Percentiles rank a stretch among this genome's conserved stretches.
These are phyloP conservation scores for Euura lappo DNA, from an alignment of 1,140 invertebrate genomes.

Conservation along the genomic window DNA sequence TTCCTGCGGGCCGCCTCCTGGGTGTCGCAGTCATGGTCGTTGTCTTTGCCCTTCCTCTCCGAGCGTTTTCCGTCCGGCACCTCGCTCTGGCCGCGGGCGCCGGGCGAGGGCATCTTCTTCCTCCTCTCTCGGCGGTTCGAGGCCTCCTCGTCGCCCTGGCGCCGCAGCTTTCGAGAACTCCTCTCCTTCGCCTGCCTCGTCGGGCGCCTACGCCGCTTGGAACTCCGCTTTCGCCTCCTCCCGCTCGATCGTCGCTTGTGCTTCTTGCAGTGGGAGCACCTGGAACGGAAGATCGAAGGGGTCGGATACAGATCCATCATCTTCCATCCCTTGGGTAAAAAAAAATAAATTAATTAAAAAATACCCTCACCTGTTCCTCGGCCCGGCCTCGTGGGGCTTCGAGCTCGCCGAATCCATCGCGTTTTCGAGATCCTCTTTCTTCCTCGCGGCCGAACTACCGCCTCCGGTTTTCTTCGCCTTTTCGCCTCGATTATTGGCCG, in stretches of 20 bases:
- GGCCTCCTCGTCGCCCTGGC: conserved; percentile 15
- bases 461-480: conserved; percentile 22
- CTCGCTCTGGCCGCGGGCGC: background rate
- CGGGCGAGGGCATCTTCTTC: background rate
- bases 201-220: background rate
- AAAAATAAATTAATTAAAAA: background rate
- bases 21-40: background rate
- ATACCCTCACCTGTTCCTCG: background rate
- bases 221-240: conserved; percentile 10
- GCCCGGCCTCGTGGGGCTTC: background rate
- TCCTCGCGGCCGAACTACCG: conserved; percentile 14
- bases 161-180: conserved; percentile 6
- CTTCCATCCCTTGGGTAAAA: background rate
- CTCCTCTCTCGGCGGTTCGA: background rate
- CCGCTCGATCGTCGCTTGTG: conserved; percentile 6
- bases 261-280: conserved; percentile 7
- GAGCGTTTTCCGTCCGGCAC: background rate
- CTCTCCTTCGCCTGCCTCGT: conserved; percentile 11
- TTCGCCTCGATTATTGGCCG: background rate
- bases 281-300: background rate
- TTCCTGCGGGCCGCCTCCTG: background rate
- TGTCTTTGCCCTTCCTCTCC: background rate
- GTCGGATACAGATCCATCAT: background rate
- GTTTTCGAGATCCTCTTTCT: conserved; percentile 21
- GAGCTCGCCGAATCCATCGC: conserved; percentile 7